phyloP scores from a whole-genome alignment of 2,797 vertebrate species.

The Poeciliopsis paucimaculata region DNA sequence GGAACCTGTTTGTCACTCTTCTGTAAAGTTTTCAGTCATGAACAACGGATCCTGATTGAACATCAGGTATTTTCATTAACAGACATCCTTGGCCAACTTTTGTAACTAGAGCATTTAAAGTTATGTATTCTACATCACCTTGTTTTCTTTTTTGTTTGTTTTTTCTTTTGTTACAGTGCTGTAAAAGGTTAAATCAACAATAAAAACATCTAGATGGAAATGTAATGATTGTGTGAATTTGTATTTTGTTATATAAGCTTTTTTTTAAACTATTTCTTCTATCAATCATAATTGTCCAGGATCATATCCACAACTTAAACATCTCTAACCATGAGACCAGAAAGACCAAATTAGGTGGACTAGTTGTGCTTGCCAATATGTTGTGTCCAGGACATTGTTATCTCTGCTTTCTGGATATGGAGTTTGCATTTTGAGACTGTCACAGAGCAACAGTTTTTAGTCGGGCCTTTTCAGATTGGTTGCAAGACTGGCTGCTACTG shows the following conservation, averaged over 20 bases:
- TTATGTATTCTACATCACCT: slow-evolving; percentile 51
- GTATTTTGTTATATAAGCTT: background rate
- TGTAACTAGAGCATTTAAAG: slow-evolving; percentile 74
- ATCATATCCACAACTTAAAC: background rate
- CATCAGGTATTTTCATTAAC: slow-evolving; percentile 18
- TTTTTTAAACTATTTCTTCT: background rate
- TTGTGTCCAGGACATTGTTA: background rate
- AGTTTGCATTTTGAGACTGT: background rate
- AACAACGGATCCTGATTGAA: slow-evolving; percentile 36
- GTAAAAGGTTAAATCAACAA: slow-evolving; percentile 76
- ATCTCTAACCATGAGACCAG: background rate
- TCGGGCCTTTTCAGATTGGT: background rate
- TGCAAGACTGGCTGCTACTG: background rate
- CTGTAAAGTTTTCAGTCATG: slow-evolving; percentile 32
- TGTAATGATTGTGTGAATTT: slow-evolving; percentile 22
- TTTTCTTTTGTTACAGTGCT: slow-evolving; percentile 78
- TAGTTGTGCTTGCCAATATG: background rate
- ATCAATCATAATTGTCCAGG: background rate
- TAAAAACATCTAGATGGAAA: slow-evolving; percentile 59
- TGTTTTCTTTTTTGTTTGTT: slow-evolving; percentile 64
- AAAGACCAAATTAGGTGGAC: background rate
- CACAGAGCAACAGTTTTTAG: background rate
- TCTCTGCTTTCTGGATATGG: background rate
- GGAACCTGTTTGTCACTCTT: slow-evolving; percentile 28
- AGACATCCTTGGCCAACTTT: slow-evolving; percentile 44